Evolutionary conservation across 2,888 invertebrate species (phyloP), one percentile per base, ranked within the genome.

Genomic region (Xanthorhoe spadicearia): DNA sequence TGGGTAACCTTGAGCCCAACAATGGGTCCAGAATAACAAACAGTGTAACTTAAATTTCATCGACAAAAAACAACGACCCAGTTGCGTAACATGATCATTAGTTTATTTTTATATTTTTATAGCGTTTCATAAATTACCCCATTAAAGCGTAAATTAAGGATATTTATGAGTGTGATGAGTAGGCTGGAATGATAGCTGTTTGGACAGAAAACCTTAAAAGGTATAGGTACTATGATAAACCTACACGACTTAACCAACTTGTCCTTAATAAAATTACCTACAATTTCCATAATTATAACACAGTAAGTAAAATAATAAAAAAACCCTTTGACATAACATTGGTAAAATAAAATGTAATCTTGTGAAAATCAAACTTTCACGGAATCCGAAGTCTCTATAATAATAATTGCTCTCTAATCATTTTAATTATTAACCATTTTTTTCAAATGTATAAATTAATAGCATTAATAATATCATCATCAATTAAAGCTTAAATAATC

Each of bases 1-100:
- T 86, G 85, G 87, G 87, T 90, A 86, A 87, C 92, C 92, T 92
- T 92, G 90, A 74, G 64, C 71, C 76, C 77, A 89, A 74, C 72
- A 74, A 74, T 88, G 83, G 84, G 78, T 85, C 85, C 64, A 61
- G 68, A 53, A 53, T 56, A 68, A 17, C 15, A 43, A 51, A 55
- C 17, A 64, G 60, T 64, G 38, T 61, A 32, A 82, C 81, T 83
- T 83, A 83, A 83, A 83, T 82, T 81, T 80, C 77, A 82, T 81
- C 77, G 77, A 84, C 80, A 83, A 85, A 84, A 60, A 74, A 87
- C 77, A 77, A 73, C 80, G 81, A 74, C 80, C 83, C 78, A 83
- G 75, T 86, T 85, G 82, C 79, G 79, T 79, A 82, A 84, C 74
- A 72, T 66, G 74, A 82, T 74, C 69, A 71, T 50, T 66, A 57